Conservation (phyloP, 2,888 invertebrate species). For the Cephus pulcher region DNA sequence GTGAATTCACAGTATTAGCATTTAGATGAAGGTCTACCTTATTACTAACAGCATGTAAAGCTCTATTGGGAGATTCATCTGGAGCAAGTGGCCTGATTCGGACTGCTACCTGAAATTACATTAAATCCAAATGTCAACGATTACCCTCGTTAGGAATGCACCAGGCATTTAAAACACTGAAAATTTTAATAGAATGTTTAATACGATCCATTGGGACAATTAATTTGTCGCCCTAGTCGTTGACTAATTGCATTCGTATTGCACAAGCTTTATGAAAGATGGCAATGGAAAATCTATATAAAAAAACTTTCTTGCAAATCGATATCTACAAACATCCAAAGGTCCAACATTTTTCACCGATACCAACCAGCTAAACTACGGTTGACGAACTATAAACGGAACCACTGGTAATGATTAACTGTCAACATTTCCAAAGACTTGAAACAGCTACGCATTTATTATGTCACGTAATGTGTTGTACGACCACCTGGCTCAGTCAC, state of each 20-base stretch:
- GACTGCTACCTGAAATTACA: constrained; percentile 80
- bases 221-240: not conserved
- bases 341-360: not conserved
- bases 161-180: not conserved
- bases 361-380: not conserved
- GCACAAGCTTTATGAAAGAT: not conserved
- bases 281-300: not conserved
- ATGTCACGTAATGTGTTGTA: not conserved
- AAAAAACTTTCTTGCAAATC: not conserved
- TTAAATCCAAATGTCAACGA: not conserved
- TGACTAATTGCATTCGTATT: not conserved
- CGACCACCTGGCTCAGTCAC: constrained; percentile 7
- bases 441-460: not conserved
- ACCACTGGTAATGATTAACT: not conserved
- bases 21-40: constrained; percentile 70
- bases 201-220: not conserved
- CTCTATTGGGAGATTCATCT: constrained; percentile 78
- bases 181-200: not conserved
- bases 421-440: constrained; percentile 1
- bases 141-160: not conserved
- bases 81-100: constrained; percentile 86
- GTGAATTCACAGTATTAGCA: constrained; percentile 10
- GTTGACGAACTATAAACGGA: not conserved
- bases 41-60: constrained; percentile 81
- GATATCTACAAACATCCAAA: not conserved